Conservation (phyloP, 2,113 vertebrate genomes). For the Calidris pugnax region DNA sequence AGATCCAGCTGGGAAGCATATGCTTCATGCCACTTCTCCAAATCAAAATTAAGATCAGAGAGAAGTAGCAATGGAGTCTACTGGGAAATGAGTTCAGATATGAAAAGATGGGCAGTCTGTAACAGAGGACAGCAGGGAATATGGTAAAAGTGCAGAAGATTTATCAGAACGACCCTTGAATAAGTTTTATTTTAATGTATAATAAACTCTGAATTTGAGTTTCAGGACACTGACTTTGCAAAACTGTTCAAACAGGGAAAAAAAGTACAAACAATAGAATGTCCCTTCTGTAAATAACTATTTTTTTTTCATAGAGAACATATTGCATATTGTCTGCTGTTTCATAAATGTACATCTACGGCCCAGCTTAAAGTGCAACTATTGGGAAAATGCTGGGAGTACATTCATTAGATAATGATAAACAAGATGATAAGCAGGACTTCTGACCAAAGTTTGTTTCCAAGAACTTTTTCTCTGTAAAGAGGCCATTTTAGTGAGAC, state of each 20-base stretch:
- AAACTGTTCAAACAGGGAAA: not conserved
- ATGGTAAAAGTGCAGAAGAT: not conserved
- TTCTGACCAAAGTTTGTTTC: not conserved
- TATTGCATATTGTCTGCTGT: not conserved
- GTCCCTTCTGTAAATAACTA: not conserved
- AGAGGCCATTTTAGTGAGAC: not conserved
- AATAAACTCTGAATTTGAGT: not conserved
- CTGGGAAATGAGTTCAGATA: not conserved
- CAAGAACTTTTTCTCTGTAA: not conserved
- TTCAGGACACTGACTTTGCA: not conserved
- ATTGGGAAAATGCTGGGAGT: not conserved
- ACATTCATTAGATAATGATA: not conserved
- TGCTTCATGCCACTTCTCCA: slow-evolving; percentile 11
- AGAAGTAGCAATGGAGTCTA: not conserved
- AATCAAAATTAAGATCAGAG: slow-evolving; percentile 31
- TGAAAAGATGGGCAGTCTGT: not conserved
- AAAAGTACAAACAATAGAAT: not conserved
- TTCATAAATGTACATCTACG: not conserved
- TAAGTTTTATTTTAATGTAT: not conserved
- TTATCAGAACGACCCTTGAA: not conserved
- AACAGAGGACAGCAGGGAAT: not conserved
- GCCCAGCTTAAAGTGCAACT: not conserved
- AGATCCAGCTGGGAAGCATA: slow-evolving; percentile 1
- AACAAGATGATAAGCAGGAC: not conserved
- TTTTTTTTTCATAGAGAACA: not conserved